Evolutionary conservation across 1,140 invertebrate genomes (phyloP).

Genomic region (Drosophila asahinai): DNA sequence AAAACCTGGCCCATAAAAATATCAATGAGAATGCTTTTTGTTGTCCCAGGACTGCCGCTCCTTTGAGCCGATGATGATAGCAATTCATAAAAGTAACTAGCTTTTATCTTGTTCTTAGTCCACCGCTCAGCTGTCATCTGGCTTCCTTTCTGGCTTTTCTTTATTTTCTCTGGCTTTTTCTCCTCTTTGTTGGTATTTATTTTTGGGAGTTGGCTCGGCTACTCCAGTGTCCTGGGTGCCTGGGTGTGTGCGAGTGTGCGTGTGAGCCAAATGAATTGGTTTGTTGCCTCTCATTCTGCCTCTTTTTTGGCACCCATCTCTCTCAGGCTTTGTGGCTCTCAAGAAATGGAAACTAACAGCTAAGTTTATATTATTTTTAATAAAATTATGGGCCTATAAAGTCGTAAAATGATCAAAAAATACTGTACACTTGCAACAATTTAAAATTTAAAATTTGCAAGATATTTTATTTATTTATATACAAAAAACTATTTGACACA

Average conservation of each 20-base stretch:
- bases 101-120: conserved; percentile 16
- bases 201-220: conserved; percentile 57
- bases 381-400: too few relatives aligned
- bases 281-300: conserved; percentile 41
- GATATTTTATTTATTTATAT: too few relatives aligned
- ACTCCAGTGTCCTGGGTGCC: not conserved
- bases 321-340: too few relatives aligned
- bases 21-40: conserved; percentile 68
- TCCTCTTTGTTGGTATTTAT: conserved; percentile 32
- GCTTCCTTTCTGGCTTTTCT: conserved; percentile 11
- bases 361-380: not conserved
- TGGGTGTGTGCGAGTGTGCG: conserved; percentile 11
- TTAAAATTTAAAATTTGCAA: too few relatives aligned
- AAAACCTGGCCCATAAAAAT: conserved; percentile 68
- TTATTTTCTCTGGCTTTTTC: not conserved
- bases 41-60: conserved; percentile 42
- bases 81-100: conserved; percentile 63
- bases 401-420: not conserved
- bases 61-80: conserved; percentile 21
- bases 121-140: conserved; percentile 20
- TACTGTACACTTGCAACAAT: not conserved
- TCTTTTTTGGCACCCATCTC: not conserved
- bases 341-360: too few relatives aligned
- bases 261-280: conserved; percentile 64
- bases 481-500: too few relatives aligned